Evolutionary conservation across 2,113 vertebrate genomes (phyloP).

Genomic region (Vidua chalybeata): DNA sequence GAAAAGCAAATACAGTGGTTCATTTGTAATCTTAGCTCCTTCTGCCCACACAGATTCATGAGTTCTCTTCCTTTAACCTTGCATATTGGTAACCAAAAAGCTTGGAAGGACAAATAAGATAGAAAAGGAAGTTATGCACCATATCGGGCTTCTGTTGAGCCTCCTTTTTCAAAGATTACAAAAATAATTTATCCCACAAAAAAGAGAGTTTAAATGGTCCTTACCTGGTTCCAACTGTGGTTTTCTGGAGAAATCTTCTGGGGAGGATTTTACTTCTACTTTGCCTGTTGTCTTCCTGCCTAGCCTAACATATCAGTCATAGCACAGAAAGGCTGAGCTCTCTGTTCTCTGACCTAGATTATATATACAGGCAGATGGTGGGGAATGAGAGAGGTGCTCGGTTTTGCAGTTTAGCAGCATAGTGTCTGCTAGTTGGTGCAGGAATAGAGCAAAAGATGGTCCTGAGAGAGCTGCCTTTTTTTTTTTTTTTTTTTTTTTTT

Average conservation of each 20-base stretch:
- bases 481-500: neutral
- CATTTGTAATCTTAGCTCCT: neutral
- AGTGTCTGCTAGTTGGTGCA: neutral
- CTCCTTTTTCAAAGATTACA: neutral
- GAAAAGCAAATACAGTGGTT: conserved; percentile 10
- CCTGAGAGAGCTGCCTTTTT: neutral
- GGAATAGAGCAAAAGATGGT: neutral
- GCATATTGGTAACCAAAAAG: neutral
- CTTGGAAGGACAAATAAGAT: neutral
- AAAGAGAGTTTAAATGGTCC: neutral
- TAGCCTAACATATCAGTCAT: neutral
- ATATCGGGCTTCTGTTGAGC: neutral
- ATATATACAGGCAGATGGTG: neutral
- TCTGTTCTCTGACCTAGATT: neutral
- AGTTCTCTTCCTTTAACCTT: neutral
- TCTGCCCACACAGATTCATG: neutral
- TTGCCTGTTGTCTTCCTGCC: accelerated
- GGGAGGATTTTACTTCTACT: neutral
- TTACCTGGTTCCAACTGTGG: neutral
- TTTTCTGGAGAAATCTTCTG: neutral
- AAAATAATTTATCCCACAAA: neutral
- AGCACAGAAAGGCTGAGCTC: neutral
- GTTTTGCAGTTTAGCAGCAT: neutral
- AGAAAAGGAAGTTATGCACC: neutral
- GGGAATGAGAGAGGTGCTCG: neutral